These are phyloP conservation scores for Paedocypris sp. DNA, from an alignment of 2,113 vertebrate genomes.

Conservation along the genomic window DNA sequence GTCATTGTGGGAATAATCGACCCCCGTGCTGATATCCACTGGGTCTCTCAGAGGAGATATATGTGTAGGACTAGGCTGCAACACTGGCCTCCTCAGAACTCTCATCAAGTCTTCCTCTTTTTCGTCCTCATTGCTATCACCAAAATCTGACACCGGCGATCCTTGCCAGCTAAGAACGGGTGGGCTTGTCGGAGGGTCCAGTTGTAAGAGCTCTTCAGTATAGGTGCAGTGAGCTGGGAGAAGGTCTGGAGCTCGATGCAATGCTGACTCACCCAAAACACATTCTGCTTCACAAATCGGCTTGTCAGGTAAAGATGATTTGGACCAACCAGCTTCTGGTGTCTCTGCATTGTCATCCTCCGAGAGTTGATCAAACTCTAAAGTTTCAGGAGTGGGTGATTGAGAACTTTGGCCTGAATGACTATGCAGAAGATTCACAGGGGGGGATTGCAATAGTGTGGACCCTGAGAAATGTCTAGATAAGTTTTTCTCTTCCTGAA, in stretches of 20 bases:
- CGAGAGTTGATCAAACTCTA: neutral
- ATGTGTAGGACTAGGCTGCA: conserved; percentile 58
- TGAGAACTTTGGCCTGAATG: conserved; percentile 24
- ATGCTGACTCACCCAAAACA: conserved; percentile 38
- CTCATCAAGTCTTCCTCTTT: conserved; percentile 45
- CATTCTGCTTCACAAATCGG: conserved; percentile 40
- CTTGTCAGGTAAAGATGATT: conserved; percentile 47
- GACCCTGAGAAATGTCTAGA: conserved; percentile 32
- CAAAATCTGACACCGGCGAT: conserved; percentile 55
- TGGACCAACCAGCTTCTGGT: conserved; percentile 39
- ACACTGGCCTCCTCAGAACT: conserved; percentile 56
- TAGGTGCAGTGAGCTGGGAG: conserved; percentile 51
- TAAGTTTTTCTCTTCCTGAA: conserved; percentile 14
- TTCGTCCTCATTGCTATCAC: conserved; percentile 53
- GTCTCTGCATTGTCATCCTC: conserved; percentile 20
- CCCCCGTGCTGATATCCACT: conserved; percentile 18
- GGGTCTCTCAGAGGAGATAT: conserved; percentile 40
- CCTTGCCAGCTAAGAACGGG: conserved; percentile 69
- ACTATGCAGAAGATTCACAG: neutral
- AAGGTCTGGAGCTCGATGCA: conserved; percentile 56
- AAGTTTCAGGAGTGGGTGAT: conserved; percentile 21
- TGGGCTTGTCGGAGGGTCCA: conserved; percentile 58
- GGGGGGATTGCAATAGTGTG: no score
- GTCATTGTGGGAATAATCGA: conserved; percentile 22
- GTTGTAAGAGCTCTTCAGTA: conserved; percentile 42